Base-by-base conservation (phyloP, 2,888 invertebrate genomes). In the Drosophila percnosoma region DNA sequence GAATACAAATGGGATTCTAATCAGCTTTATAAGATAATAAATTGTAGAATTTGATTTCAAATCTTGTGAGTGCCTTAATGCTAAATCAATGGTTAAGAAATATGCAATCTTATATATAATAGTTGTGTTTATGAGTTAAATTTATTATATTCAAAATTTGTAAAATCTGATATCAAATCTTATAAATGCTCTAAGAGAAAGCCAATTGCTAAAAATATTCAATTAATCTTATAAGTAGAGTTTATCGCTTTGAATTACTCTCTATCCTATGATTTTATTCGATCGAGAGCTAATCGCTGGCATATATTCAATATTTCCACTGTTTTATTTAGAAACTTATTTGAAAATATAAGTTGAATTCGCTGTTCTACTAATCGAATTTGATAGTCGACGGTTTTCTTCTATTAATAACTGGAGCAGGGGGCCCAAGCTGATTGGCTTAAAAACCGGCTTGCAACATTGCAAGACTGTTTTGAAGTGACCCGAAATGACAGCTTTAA, bases 201-300 rank as follows among this genome's bases (percentile, higher is more conserved):
- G 7, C 1, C 21, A 15, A 15, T 45, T 15, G 15, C 4, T 21
- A 24, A 2, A 45, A 24, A 15, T 45, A 24, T 45, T 1, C 7
- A 24, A 2, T 24, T 15, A 8, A 7, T 15, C 4, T 45, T 8
- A 4, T 1, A 1, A 21, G 0, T 21, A 21, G 3, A 40, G n/a
- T 40, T n/a, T 40, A 40, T 10, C 1, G 10, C n/a, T 15, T 21
- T 15, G 15, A 21, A 15, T 21, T 7, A 2, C 21, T 2, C 4
- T 45, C 1, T 4, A 8, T 45, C 8, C 15, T 8, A 18, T 1
- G 1, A 34, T 38, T 45, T 15, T 27, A 27, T 27, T 0, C 0
- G 27, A 27, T 2, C 2, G 27, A 0, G 3, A 40, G n/a, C n/a
- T 11, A 40, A 5, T 40, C n/a, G 0, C 10, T 10, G 10, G 0